Conservation (phyloP, 2,797 vertebrate species). For the Gallinago solitaria region DNA sequence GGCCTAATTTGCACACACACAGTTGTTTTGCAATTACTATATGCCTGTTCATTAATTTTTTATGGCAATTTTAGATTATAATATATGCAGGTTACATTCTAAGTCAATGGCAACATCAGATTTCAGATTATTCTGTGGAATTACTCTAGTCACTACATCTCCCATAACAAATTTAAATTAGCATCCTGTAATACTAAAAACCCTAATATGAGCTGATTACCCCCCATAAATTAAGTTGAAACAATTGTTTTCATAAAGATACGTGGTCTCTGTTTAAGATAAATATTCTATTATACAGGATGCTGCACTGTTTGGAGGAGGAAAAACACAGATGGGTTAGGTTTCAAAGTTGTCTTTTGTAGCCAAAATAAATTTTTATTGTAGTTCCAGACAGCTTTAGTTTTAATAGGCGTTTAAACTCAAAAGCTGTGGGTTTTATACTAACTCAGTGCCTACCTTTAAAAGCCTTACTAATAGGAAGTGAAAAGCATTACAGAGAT, state of each 20-base stretch:
- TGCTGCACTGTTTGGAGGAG: slow-evolving; percentile 63
- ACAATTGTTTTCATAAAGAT: slow-evolving; percentile 60
- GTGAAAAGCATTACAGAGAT: slow-evolving; percentile 72
- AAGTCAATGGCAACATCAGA: not conserved
- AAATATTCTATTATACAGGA: slow-evolving; percentile 63
- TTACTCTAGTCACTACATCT: slow-evolving; percentile 1
- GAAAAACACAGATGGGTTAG: slow-evolving; percentile 66
- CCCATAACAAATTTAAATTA: slow-evolving; percentile 39
- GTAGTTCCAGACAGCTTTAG: slow-evolving; percentile 65
- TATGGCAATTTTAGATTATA: not conserved
- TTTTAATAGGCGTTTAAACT: slow-evolving; percentile 72
- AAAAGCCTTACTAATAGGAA: slow-evolving; percentile 71
- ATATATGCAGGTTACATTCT: not conserved
- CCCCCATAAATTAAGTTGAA: slow-evolving; percentile 51
- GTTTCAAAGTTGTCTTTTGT: slow-evolving; percentile 61
- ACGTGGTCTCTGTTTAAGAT: slow-evolving; percentile 64
- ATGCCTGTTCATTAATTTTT: not conserved
- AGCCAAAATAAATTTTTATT: slow-evolving; percentile 69
- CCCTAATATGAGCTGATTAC: slow-evolving; percentile 37
- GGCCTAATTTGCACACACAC: not conserved
- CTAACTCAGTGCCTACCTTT: slow-evolving; percentile 62
- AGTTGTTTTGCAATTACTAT: not conserved
- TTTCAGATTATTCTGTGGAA: slow-evolving; percentile 18
- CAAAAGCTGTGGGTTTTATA: slow-evolving; percentile 66
- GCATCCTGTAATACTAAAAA: slow-evolving; percentile 16